Evolutionary conservation across 1,140 invertebrate genomes (phyloP).

Genomic region (Calycopis cecrops): DNA sequence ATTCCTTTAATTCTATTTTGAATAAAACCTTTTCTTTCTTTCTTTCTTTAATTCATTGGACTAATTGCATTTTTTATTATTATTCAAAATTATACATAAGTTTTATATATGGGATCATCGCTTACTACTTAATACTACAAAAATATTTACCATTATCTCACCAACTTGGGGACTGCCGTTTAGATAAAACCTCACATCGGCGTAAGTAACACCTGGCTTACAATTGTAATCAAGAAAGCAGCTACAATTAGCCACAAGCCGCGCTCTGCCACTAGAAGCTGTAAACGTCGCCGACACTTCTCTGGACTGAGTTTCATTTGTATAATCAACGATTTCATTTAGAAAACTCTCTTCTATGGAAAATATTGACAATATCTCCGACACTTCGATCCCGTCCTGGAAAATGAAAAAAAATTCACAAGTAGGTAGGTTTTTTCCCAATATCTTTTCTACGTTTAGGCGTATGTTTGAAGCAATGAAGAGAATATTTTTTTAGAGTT

Average conservation of each 20-base stretch:
- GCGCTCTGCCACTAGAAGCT: constrained; percentile 29
- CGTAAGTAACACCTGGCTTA: constrained; percentile 23
- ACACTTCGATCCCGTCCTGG: constrained; percentile 32
- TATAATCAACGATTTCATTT: constrained; percentile 35
- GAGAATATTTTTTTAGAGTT: no score
- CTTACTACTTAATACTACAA: not conserved
- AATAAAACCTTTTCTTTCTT: no score
- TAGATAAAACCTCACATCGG: constrained; percentile 30
- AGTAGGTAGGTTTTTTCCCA: not conserved
- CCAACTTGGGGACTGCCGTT: constrained; percentile 27
- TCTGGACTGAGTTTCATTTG: constrained; percentile 34
- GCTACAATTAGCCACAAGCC: constrained; percentile 24
- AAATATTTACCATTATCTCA: constrained; percentile 26
- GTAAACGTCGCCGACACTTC: constrained; percentile 24
- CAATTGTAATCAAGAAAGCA: constrained; percentile 22
- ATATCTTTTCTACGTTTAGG: no score
- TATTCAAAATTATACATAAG: no score
- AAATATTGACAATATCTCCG: constrained; percentile 32
- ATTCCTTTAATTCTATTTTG: no score
- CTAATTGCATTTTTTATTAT: no score
- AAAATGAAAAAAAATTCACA: no score
- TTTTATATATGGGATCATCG: not conserved
- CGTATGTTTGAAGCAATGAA: not conserved
- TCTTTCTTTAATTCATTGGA: no score
- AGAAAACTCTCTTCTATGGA: constrained; percentile 47